Evolutionary conservation across 2,888 invertebrate species (phyloP).

Genomic region (Masnerella sp.): DNA sequence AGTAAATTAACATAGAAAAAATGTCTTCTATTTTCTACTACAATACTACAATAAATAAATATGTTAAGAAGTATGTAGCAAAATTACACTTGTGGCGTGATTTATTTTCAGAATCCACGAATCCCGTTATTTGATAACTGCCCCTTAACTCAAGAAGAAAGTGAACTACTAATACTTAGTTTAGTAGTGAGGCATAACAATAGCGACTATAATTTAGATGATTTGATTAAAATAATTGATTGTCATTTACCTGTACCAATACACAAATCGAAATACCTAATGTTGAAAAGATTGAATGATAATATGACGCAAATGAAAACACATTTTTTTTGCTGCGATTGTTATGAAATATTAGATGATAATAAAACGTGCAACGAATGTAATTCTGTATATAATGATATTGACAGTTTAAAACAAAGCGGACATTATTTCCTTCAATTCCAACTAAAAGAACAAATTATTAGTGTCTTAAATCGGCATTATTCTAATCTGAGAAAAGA

Average conservation of each 20-base stretch:
- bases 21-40: too few species aligned
- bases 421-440: constrained; percentile 11
- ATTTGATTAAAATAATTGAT: constrained; percentile 21
- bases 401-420: neutral
- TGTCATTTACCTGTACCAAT: constrained; percentile 13
- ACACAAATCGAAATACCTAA: constrained; percentile 15
- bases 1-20: too few species aligned
- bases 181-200: neutral
- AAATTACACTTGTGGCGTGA: too few species aligned
- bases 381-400: too few species aligned
- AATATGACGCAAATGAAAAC: neutral
- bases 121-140: constrained; percentile 17
- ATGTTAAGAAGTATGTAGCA: too few species aligned
- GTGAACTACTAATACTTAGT: constrained; percentile 23
- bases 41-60: too few species aligned
- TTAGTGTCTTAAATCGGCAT: neutral
- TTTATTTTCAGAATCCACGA: neutral
- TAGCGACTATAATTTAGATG: constrained; percentile 13
- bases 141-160: constrained; percentile 32
- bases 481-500: constrained; percentile 25
- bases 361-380: neutral
- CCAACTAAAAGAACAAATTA: constrained; percentile 9
- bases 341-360: neutral
- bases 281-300: neutral
- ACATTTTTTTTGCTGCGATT: neutral